Evolutionary conservation across 2,113 vertebrate species (phyloP).

Genomic region (Motacilla tschutschensis): DNA sequence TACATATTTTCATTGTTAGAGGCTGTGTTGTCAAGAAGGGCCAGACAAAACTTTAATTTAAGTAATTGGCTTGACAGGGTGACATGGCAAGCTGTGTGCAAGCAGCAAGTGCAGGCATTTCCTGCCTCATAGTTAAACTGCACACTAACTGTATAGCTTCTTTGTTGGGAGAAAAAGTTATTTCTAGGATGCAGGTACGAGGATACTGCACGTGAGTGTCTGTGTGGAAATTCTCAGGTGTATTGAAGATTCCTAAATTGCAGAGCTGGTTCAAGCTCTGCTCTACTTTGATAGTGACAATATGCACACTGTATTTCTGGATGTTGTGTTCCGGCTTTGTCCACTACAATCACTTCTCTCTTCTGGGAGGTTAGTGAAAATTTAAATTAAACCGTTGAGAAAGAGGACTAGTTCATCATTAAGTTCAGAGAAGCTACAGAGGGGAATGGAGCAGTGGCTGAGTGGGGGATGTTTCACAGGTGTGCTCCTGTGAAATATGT

Average conservation of each 20-base stretch:
- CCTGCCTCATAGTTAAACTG: not conserved
- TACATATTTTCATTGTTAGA: not conserved
- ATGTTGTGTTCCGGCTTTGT: not conserved
- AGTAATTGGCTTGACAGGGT: constrained; percentile 29
- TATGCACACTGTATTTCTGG: not conserved
- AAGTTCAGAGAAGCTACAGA: not conserved
- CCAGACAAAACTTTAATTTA: constrained; percentile 1
- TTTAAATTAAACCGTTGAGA: not conserved
- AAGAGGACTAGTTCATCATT: not conserved
- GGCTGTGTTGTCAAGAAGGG: constrained; percentile 9
- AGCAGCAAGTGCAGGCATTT: not conserved
- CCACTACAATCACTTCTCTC: not conserved
- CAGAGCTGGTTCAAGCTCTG: not conserved
- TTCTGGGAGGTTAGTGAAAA: not conserved
- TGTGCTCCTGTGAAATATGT: not conserved
- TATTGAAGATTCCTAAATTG: not conserved
- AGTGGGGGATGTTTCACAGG: not conserved
- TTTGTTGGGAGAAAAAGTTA: not conserved
- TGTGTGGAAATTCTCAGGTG: not conserved
- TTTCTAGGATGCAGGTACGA: not conserved
- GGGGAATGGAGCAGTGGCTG: not conserved
- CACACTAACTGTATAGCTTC: not conserved
- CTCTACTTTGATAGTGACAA: not conserved
- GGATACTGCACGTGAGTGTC: not conserved
- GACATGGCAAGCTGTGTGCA: not conserved